A percentile compares a stretch with the other conserved stretches of the same genome.
Conservation (phyloP, 2,888 invertebrate genomes). For the Panorpa germanica region DNA sequence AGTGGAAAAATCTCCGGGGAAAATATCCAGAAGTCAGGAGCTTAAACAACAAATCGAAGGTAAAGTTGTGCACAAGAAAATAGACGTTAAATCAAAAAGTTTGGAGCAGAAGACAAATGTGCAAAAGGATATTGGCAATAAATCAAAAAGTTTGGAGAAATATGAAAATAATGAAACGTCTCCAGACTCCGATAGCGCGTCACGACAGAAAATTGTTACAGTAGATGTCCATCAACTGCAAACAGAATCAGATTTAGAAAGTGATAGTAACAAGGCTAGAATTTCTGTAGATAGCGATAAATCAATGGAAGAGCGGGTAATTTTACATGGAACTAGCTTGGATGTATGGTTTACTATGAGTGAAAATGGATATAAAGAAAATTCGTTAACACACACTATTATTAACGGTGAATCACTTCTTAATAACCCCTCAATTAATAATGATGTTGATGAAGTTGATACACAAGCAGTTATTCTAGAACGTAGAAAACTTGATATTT, state of each 20-base stretch:
- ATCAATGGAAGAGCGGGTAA: conserved; percentile 20
- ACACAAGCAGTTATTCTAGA: conserved; percentile 41
- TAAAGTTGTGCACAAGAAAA: conserved; percentile 39
- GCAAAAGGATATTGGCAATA: conserved; percentile 34
- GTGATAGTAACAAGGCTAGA: conserved; percentile 14
- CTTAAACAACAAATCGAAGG: conserved; percentile 44
- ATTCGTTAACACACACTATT: conserved; percentile 13
- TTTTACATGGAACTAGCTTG: conserved; percentile 24
- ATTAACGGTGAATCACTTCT: conserved; percentile 11
- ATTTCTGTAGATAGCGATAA: conserved; percentile 14
- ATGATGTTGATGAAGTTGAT: conserved; percentile 26
- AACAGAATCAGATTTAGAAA: conserved; percentile 18
- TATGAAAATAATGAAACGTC: conserved; percentile 27
- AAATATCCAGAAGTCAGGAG: conserved; percentile 36
- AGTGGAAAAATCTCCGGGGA: conserved; percentile 36
- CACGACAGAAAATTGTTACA: conserved; percentile 28
- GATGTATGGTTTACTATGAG: conserved; percentile 26
- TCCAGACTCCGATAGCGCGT: conserved; percentile 27
- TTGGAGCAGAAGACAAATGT: conserved; percentile 41
- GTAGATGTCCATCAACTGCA: conserved; percentile 28
- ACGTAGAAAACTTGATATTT: conserved; percentile 37
- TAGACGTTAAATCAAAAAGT: conserved; percentile 42
- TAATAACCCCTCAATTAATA: no score
- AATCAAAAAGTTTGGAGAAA: conserved; percentile 49
- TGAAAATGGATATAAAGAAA: conserved; percentile 20